Evolutionary conservation across 1,140 invertebrate species (phyloP).

Genomic region (Ptiloglossa arizonensis): DNA sequence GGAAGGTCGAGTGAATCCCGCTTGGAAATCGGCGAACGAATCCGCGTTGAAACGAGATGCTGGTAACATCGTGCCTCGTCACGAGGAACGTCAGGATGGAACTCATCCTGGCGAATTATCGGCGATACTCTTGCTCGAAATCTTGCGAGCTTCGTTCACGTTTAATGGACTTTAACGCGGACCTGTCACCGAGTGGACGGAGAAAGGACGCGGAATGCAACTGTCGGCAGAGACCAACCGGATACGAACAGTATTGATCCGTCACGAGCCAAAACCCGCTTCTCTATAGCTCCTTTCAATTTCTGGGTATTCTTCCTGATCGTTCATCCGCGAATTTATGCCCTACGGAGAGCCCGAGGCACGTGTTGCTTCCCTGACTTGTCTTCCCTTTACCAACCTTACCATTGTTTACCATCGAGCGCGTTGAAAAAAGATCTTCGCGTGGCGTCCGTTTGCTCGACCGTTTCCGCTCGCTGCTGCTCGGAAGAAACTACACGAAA

Average conservation of each 20-base stretch:
- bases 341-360: slow-evolving; percentile 5
- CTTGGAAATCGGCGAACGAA: too few relatives aligned
- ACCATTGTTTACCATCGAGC: background rate
- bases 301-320: slow-evolving; percentile 58
- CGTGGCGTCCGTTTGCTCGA: background rate
- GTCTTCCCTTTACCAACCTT: background rate
- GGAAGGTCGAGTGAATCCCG: too few relatives aligned
- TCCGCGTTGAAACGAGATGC: background rate
- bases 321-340: slow-evolving; percentile 49
- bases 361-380: slow-evolving; percentile 29
- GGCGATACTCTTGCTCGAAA: background rate
- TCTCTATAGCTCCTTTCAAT: slow-evolving; percentile 58
- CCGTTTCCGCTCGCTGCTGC: too few relatives aligned
- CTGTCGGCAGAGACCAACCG: slow-evolving; percentile 50
- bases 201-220: slow-evolving; percentile 42
- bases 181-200: slow-evolving; percentile 19
- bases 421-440: background rate
- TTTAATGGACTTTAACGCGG: slow-evolving; percentile 42
- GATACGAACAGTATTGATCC: slow-evolving; percentile 62
- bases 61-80: too few relatives aligned
- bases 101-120: background rate
- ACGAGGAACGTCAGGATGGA: background rate
- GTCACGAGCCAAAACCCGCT: slow-evolving; percentile 51
- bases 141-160: background rate
- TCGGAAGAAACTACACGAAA: too few relatives aligned